Base-by-base conservation (phyloP, 1,140 invertebrate genomes). In the Anastatus disparis region DNA sequence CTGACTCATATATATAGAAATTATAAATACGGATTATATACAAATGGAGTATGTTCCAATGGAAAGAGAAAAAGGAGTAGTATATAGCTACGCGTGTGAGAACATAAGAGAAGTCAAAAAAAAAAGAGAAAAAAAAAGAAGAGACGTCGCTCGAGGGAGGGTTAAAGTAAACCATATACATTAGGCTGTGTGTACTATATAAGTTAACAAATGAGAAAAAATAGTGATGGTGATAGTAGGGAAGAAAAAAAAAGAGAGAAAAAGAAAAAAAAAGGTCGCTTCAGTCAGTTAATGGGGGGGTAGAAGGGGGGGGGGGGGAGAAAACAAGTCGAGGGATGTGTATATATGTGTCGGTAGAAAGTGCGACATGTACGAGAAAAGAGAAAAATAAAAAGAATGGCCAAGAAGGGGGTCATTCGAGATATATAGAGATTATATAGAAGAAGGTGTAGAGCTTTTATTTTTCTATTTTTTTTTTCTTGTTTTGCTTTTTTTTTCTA, bases 381-480 rank as follows among this genome's bases (percentile, higher is more conserved):
- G 65, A 29, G 13, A 48, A 46, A 48, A 40, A 66, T 42, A 24
- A 31, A 29, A n/a, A n/a, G n/a, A n/a, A n/a, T n/a, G n/a, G n/a
- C n/a, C 31, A n/a, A n/a, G 20, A 63, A 63, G 61, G 61, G 61
- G 44, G 44, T 63, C 46, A 63, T 63, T 50, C 61, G 44, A 44
- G 29, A 35, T 27, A 10, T 27, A 29, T 22, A 29, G 58, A 61
- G 42, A 46, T 24, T 59, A 42, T 26, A 59, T 10, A 44, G 59
- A 27, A 61, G 40, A 42, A 38, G 53, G 24, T 48, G 40, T 10
- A n/a, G 42, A 61, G 42, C 59, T 65, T 74, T 46, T 62, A 73
- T 64, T 17, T 40, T 59, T 8, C 40, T 17, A 38, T n/a, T 48
- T 62, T 24, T 75, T n/a, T n/a, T n/a, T n/a, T n/a, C n/a, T n/a